Conservation (phyloP, 2,888 invertebrate species). For the Eutolmus rufibarbis region DNA sequence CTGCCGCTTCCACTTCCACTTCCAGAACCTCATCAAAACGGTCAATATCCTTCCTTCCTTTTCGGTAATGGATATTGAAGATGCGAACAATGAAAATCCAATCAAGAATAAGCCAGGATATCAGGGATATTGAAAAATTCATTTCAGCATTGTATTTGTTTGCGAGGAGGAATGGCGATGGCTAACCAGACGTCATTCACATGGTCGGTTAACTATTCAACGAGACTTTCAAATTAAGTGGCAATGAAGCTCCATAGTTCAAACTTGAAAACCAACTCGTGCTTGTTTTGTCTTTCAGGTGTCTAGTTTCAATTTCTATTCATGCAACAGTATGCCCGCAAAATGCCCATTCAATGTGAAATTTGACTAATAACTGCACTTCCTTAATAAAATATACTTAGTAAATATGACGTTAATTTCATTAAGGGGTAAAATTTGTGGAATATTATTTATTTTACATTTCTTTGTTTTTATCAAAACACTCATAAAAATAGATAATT, state of each 20-base stretch:
- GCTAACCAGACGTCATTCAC: slow-evolving; percentile 43
- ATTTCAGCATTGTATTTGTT: slow-evolving; percentile 32
- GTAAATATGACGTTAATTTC: not conserved
- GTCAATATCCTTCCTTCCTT: slow-evolving; percentile 28
- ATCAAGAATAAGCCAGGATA: slow-evolving; percentile 43
- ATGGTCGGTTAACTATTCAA: not conserved
- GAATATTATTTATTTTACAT: no score
- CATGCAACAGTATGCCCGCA: not conserved
- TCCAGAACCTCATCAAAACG: slow-evolving; percentile 6
- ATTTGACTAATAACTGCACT: not conserved
- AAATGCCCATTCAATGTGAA: not conserved
- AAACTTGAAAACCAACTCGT: not conserved
- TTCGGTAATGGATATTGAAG: slow-evolving; percentile 39
- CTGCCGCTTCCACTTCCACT: not conserved
- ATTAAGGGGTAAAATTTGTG: not conserved
- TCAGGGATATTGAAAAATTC: slow-evolving; percentile 45
- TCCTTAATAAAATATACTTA: not conserved
- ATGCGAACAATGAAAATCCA: slow-evolving; percentile 45
- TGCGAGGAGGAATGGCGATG: slow-evolving; percentile 25
- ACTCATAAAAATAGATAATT: no score
- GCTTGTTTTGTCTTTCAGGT: not conserved
- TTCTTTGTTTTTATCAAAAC: no score
- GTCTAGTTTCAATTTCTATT: not conserved
- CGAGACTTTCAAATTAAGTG: not conserved
- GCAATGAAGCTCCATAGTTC: not conserved